phyloP scores from a whole-genome alignment of 2,797 vertebrate genomes.

The Petrocephalus schoutedeni region DNA sequence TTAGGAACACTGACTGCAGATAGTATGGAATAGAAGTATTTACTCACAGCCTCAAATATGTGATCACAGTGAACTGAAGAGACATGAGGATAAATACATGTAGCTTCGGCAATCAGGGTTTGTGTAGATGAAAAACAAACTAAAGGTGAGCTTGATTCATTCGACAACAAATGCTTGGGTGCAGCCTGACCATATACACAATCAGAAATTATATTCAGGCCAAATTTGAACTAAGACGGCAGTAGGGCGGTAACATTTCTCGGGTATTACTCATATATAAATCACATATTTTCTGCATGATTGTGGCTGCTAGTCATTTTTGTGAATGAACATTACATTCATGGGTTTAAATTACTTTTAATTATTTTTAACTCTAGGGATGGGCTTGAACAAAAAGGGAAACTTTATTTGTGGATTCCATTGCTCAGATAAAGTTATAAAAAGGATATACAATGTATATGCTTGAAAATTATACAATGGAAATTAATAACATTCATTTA shows the following conservation, averaged over 20 bases:
- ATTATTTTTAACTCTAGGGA: slow-evolving; percentile 6
- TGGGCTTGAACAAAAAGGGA: background rate
- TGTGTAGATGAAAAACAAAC: background rate
- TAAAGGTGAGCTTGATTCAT: background rate
- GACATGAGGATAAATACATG: background rate
- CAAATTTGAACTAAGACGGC: background rate
- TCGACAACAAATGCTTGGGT: background rate
- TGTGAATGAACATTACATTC: background rate
- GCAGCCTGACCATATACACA: background rate
- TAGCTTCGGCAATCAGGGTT: background rate
- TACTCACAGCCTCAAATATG: background rate
- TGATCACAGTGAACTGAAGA: background rate
- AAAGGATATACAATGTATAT: background rate
- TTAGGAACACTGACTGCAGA: background rate
- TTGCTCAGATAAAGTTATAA: background rate
- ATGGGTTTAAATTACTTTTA: background rate
- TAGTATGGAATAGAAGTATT: background rate
- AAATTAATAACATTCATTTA: background rate
- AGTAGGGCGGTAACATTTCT: background rate
- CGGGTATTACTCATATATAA: background rate
- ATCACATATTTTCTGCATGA: background rate
- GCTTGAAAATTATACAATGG: background rate
- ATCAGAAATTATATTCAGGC: background rate
- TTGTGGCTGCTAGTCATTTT: background rate
- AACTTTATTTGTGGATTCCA: background rate